Evolutionary conservation across 2,113 vertebrate genomes (phyloP).

Genomic region (Otis tarda): DNA sequence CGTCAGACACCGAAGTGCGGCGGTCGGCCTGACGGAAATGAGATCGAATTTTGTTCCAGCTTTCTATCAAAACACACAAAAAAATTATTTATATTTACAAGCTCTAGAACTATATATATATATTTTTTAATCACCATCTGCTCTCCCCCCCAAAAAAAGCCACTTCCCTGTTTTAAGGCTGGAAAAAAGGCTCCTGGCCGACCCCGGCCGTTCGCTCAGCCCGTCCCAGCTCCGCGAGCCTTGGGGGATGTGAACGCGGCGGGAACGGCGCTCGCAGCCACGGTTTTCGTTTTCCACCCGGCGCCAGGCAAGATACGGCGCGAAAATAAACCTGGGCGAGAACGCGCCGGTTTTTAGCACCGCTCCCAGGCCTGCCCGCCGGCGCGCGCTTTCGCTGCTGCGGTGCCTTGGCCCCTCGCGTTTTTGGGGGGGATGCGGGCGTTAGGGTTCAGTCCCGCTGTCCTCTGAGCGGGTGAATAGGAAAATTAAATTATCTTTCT

Average conservation of each 20-base stretch:
- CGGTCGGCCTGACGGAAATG: not conserved
- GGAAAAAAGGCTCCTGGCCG: not conserved
- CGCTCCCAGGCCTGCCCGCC: not conserved
- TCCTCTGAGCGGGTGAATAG: too few relatives aligned
- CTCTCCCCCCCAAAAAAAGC: not conserved
- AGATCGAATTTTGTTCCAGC: not conserved
- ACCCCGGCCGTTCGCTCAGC: not conserved
- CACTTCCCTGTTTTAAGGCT: not conserved
- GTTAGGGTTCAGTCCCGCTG: accelerated
- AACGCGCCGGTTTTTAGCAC: not conserved
- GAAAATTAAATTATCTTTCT: too few relatives aligned
- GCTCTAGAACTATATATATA: not conserved
- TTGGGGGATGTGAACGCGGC: not conserved
- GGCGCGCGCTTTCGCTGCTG: not conserved
- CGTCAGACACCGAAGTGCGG: not conserved
- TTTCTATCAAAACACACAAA: not conserved
- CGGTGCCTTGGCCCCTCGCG: accelerated
- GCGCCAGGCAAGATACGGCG: not conserved
- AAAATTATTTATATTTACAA: not conserved
- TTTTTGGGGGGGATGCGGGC: not conserved
- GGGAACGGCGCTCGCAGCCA: not conserved
- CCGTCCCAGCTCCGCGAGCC: slow-evolving; percentile 2
- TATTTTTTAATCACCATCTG: not conserved
- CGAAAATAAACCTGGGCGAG: not conserved
- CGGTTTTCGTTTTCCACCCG: not conserved